Evolutionary conservation across 2,888 invertebrate species (phyloP), one percentile per base, ranked within the genome.

Genomic region (Eupeodes latifasciatus): DNA sequence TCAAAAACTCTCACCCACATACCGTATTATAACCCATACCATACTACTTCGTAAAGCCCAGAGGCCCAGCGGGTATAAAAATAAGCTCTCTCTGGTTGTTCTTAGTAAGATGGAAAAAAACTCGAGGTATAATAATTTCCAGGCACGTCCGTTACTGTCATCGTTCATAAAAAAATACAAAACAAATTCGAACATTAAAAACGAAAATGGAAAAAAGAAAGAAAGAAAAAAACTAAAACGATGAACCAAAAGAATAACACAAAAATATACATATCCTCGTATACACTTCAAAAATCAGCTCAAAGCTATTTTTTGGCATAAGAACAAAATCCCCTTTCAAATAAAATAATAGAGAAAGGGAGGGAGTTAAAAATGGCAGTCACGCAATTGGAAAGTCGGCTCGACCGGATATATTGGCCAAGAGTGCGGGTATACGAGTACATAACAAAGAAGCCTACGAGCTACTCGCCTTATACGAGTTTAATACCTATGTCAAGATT

Each of bases 141-240:
- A 83, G 61, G 51, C 84, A 87, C 87, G 87, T 87, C 62, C 80
- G 76, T 62, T 77, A 81, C 80, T 87, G 87, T 87, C 87, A 87
- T 81, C 84, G 62, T 81, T 77, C 84, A 82, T 86, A 82, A 74
- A 76, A 75, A 75, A 67, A 76, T 55, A 61, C 64, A 75, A 59
- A 78, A 72, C 72, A 72, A 79, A 75, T 40, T 80, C 67, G 61
- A 80, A 81, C 57, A 79, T 75, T 66, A 82, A 82, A 82, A 82
- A 69, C 59, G 19, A 61, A 57, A 86, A 81, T 75, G 40, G 27
- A 27, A 27, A 59, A 81, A 77, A 19, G 19, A 76, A 80, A 16
- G 36, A 47, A 71, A 14, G 7, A 27, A n/a, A 40, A 4, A 79
- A 72, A 44, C 14, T 19, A 4, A 71, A 55, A 71, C 71, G 55